These are phyloP conservation scores for Drosophila jambulina DNA, from an alignment of 1,140 invertebrate species.

Conservation along the genomic window DNA sequence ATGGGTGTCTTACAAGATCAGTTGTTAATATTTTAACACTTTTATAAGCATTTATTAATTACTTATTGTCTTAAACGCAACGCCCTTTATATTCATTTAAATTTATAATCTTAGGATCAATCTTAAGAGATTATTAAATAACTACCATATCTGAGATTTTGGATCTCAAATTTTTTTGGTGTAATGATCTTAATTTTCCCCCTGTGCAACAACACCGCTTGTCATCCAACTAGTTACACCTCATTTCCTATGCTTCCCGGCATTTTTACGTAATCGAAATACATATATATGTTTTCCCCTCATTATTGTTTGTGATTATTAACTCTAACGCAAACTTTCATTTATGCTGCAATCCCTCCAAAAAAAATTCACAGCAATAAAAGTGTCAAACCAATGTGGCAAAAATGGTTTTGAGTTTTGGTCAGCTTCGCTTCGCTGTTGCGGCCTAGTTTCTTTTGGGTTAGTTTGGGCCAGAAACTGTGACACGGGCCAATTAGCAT, in stretches of 20 bases:
- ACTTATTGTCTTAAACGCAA: not conserved
- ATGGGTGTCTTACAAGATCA: slow-evolving; percentile 9
- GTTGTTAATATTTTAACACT: not conserved
- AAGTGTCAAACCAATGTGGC: slow-evolving; percentile 53
- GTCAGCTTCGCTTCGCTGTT: slow-evolving; percentile 7
- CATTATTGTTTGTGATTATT: slow-evolving; percentile 58
- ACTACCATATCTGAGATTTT: not conserved
- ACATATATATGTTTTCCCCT: slow-evolving; percentile 71
- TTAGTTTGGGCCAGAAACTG: slow-evolving; percentile 30
- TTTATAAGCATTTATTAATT: not conserved
- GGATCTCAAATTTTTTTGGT: not conserved
- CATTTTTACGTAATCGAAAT: slow-evolving; percentile 64
- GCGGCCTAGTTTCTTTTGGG: slow-evolving; percentile 34
- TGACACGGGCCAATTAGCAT: slow-evolving; percentile 56
- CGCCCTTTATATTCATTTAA: not conserved
- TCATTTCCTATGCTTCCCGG: slow-evolving; percentile 42
- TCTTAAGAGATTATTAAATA: not conserved
- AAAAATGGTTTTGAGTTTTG: slow-evolving; percentile 31
- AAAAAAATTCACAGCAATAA: slow-evolving; percentile 14
- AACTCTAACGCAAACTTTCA: slow-evolving; percentile 69
- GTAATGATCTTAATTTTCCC: not conserved
- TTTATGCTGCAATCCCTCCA: slow-evolving; percentile 68
- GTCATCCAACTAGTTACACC: slow-evolving; percentile 15
- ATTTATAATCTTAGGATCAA: not conserved
- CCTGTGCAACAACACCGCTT: not conserved